Evolutionary conservation across 2,888 invertebrate genomes (phyloP), one percentile per base, ranked within the genome.

Genomic region (Agrotis clavis): DNA sequence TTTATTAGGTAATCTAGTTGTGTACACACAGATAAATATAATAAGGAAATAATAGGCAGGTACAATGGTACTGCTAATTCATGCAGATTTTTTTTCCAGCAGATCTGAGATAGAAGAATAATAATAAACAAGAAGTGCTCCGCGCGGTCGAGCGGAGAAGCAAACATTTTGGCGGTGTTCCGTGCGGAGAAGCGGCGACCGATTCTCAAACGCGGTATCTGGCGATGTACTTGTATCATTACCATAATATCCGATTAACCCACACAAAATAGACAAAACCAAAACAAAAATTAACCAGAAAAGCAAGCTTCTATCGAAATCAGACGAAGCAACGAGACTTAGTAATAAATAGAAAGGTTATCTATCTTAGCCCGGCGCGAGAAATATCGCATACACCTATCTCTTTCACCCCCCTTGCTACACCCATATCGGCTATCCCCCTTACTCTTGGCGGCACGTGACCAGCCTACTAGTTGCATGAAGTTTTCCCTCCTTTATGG

Each of bases 401-500:
- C 89, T 73, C 83, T 66, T 66, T 89, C 85, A 18, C 77, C 67
- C 86, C 35, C 45, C n/a, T n/a, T 69, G 35, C 6, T 19, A 35
- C 0, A 19, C 14, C 63, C 19, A 62, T 68, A 69, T 82, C 72
- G 64, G 14, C 73, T 61, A 6, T 89, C 87, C 83, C 89, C 21
- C 82, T 92, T 89, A 19, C 86, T 65, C 90, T 67, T 66, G 47
- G 71, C 75, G 71, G 80, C 87, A 94, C 95, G 95, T 95, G 95
- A 94, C 92, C 85, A 67, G 95, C 77, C 81, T 95, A 92, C 94
- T 90, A 93, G 92, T 89, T 74, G 81, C 80, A 62, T 74, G 73
- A 89, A 91, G 90, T 90, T 92, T 90, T 90, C 90, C 92, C 88
- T 89, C 88, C 87, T 92, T 92, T 92, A 94, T 92, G 90, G 91